phyloP scores from a whole-genome alignment of 2,113 vertebrate genomes.

The Plestiodon gilberti region DNA sequence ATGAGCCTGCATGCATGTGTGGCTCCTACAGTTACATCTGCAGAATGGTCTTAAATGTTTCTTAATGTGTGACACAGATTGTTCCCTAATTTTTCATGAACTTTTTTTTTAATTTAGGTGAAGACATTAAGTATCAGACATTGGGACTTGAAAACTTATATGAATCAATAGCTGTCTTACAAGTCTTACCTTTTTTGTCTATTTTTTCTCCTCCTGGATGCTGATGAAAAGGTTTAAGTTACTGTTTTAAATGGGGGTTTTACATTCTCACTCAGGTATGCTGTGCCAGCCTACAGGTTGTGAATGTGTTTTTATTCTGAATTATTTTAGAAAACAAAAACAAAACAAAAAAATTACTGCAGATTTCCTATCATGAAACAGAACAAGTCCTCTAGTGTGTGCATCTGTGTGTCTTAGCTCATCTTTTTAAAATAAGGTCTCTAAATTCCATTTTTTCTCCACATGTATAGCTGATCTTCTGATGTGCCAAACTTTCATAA shows the following conservation, averaged over 20 bases:
- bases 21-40: slow-evolving; percentile 93
- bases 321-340: slow-evolving; percentile 86
- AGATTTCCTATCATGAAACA: slow-evolving; percentile 82
- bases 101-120: slow-evolving; percentile 87
- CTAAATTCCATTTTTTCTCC: slow-evolving; percentile 78
- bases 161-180: slow-evolving; percentile 89
- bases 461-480: slow-evolving; percentile 81
- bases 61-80: slow-evolving; percentile 95
- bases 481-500: slow-evolving; percentile 94
- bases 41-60: slow-evolving; percentile 99
- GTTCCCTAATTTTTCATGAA: slow-evolving; percentile 87
- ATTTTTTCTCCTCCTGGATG: slow-evolving; percentile 85
- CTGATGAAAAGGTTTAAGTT: slow-evolving; percentile 90
- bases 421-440: slow-evolving; percentile 72
- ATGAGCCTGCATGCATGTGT: slow-evolving; percentile 95
- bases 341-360: slow-evolving; percentile 52
- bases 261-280: slow-evolving; percentile 99
- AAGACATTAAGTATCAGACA: slow-evolving; percentile 90
- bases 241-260: slow-evolving; percentile 95
- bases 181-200: slow-evolving; percentile 87
- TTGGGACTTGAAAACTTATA: slow-evolving; percentile 95
- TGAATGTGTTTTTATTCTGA: slow-evolving; percentile 99
- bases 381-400: slow-evolving; percentile 81
- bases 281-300: slow-evolving; percentile 99
- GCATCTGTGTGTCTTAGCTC: slow-evolving; percentile 77